A percentile compares a stretch with the other conserved stretches of the same genome.
Conservation (phyloP, 2,113 vertebrate species). For the Prunella himalayana region DNA sequence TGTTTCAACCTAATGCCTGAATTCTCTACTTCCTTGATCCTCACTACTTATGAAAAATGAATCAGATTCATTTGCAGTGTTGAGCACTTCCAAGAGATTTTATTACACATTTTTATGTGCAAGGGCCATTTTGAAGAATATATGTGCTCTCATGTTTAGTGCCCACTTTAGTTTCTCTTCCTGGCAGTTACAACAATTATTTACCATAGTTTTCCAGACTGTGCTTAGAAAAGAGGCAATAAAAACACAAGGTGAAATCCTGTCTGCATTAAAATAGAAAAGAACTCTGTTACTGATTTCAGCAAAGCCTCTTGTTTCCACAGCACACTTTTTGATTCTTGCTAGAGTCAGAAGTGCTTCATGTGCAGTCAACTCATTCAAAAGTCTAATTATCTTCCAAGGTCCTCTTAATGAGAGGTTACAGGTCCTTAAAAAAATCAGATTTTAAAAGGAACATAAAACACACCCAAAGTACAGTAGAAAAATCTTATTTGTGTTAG, state of each 20-base stretch:
- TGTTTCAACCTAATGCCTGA: neutral
- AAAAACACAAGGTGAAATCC: neutral
- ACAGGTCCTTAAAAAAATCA: neutral
- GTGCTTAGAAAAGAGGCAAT: neutral
- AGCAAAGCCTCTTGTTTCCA: neutral
- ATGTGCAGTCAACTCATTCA: neutral
- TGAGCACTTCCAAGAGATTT: neutral
- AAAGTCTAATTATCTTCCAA: neutral
- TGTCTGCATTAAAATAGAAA: neutral
- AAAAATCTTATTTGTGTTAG: neutral
- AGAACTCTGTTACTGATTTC: neutral
- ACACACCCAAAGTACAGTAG: neutral
- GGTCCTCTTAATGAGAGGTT: neutral
- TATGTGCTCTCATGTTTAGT: neutral
- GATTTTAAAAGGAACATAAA: neutral
- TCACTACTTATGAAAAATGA: neutral
- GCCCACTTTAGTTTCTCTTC: neutral
- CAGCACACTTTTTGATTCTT: neutral
- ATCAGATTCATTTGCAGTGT: neutral
- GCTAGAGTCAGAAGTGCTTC: neutral
- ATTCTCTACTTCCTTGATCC: neutral
- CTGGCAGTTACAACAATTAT: neutral
- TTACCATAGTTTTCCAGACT: neutral
- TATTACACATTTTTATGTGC: neutral
- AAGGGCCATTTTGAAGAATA: neutral